Evolutionary conservation across 1,140 invertebrate genomes (phyloP).

Genomic region (Araneus ventricosus): DNA sequence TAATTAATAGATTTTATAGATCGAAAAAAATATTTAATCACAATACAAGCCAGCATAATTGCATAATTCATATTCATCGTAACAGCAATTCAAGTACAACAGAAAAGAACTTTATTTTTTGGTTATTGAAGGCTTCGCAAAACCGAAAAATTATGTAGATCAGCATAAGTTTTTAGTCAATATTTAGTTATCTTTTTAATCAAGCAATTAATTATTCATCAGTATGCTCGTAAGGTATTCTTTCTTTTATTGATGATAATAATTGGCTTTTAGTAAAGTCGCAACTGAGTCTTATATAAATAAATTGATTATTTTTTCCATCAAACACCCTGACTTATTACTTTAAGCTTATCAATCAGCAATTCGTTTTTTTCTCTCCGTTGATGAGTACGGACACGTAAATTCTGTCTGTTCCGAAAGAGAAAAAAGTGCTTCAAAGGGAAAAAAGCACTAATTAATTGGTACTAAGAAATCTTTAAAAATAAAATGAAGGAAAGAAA

Average conservation of each 20-base stretch:
- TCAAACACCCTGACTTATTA: background rate
- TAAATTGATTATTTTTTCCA: background rate
- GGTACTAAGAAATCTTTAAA: slow-evolving; percentile 17
- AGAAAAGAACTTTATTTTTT: no score
- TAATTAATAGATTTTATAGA: no score
- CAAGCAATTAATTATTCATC: no score
- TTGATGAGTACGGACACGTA: background rate
- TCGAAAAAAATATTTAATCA: no score
- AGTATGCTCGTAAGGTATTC: no score
- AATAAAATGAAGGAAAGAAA: background rate
- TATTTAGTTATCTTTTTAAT: no score
- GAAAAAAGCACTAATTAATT: slow-evolving; percentile 15
- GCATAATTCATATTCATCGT: no score
- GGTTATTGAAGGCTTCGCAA: no score
- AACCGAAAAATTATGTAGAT: no score
- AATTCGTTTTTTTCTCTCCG: background rate
- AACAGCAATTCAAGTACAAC: no score
- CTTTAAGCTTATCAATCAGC: background rate
- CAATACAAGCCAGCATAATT: no score
- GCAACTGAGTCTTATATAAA: background rate
- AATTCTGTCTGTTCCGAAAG: background rate
- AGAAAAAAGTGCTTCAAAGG: background rate
- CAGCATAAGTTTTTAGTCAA: no score
- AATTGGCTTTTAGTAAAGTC: background rate
- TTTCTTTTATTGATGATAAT: background rate